phyloP scores from a whole-genome alignment of 2,888 invertebrate genomes.

The Syrista parreyssii region DNA sequence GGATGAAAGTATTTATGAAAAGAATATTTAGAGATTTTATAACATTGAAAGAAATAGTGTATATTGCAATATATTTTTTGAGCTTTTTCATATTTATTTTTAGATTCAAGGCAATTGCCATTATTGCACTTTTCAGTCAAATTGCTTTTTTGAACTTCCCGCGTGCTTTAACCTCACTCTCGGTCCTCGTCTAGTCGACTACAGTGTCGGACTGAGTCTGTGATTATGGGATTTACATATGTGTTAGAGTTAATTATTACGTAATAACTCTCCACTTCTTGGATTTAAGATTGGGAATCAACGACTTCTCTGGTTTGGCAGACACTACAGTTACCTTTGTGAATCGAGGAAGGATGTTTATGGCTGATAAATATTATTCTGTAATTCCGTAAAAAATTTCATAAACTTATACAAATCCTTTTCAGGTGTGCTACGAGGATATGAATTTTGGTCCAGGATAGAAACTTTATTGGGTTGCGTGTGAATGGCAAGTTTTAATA shows the following conservation, averaged over 20 bases:
- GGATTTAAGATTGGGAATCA: not conserved
- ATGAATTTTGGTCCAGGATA: not conserved
- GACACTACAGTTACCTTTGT: not conserved
- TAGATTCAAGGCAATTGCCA: not conserved
- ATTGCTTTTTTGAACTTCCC: not conserved
- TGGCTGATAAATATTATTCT: no score
- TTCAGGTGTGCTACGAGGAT: not conserved
- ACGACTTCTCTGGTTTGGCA: not conserved
- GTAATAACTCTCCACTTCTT: not conserved
- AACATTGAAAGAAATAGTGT: not conserved
- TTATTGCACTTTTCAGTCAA: not conserved
- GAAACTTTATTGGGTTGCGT: no score
- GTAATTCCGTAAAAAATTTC: not conserved
- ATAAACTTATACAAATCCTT: not conserved
- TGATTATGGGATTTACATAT: not conserved
- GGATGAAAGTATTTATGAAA: not conserved
- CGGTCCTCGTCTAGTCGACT: not conserved
- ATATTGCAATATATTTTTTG: not conserved
- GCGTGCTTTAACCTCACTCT: not conserved
- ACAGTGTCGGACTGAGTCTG: not conserved
- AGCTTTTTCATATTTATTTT: not conserved
- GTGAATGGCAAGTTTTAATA: no score
- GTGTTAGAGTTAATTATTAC: not conserved
- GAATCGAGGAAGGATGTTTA: not conserved
- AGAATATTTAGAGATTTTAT: not conserved